phyloP scores from a whole-genome alignment of 2,113 vertebrate species.

The Fukomys damarensis region DNA sequence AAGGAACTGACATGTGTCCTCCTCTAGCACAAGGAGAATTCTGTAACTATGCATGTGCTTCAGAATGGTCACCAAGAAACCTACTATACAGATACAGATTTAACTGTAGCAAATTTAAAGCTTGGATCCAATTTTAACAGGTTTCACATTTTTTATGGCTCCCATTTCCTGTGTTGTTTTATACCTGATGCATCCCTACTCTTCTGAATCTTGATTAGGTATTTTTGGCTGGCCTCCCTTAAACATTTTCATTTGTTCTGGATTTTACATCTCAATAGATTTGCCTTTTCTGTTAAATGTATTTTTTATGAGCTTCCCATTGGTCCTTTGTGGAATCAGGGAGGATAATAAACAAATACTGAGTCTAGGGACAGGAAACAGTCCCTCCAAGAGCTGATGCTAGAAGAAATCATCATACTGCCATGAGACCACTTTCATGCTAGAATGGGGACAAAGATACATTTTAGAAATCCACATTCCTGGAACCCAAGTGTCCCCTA shows the following conservation, averaged over 20 bases:
- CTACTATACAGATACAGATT: neutral
- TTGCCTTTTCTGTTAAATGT: constrained; percentile 35
- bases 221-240: neutral
- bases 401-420: neutral
- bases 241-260: neutral
- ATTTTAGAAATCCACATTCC: neutral
- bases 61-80: neutral
- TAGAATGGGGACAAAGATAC: neutral
- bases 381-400: neutral
- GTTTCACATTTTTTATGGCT: neutral
- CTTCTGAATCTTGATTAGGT: neutral
- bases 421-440: neutral
- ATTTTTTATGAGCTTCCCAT: neutral
- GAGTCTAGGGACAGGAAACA: neutral
- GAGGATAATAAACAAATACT: neutral
- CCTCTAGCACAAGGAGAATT: neutral
- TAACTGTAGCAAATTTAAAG: neutral
- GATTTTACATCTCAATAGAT: neutral
- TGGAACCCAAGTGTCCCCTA: neutral
- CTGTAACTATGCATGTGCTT: neutral
- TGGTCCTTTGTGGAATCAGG: neutral
- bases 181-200: neutral
- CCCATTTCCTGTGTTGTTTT: neutral
- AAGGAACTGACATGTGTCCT: neutral
- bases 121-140: neutral